Conservation (phyloP, 2,888 invertebrate species). For the Bugula neritina region DNA sequence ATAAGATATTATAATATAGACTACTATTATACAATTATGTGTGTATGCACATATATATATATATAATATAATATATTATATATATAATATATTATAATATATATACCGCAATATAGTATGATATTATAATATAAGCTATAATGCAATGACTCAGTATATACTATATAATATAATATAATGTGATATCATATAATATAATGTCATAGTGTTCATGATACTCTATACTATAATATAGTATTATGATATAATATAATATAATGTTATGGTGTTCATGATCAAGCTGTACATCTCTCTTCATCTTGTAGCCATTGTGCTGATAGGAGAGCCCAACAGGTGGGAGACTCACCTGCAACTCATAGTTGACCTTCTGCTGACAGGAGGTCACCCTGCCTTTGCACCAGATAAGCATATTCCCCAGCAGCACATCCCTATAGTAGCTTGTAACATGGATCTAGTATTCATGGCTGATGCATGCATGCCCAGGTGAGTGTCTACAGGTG, state of each 20-base stretch:
- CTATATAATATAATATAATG: too few relatives aligned
- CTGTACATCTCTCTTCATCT: neutral
- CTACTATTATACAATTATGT: too few relatives aligned
- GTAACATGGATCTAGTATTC: conserved; percentile 54
- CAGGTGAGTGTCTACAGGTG: conserved; percentile 38
- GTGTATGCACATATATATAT: too few relatives aligned
- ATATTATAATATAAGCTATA: too few relatives aligned
- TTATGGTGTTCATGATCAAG: neutral
- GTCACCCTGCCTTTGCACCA: conserved; percentile 44
- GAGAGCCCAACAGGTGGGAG: conserved; percentile 52
- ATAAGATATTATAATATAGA: too few relatives aligned
- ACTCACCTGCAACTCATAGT: conserved; percentile 50
- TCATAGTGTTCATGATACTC: too few relatives aligned
- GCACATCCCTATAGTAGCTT: conserved; percentile 51
- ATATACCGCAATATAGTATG: too few relatives aligned
- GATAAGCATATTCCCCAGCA: conserved; percentile 32
- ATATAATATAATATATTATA: too few relatives aligned
- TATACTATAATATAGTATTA: neutral
- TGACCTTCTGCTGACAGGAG: conserved; percentile 50
- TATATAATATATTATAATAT: too few relatives aligned
- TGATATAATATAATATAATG: neutral
- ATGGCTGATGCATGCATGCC: conserved; percentile 53
- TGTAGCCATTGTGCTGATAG: conserved; percentile 48
- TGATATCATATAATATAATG: too few relatives aligned
- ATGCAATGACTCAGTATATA: too few relatives aligned